A percentile compares a stretch with the other conserved stretches of the same genome.
These are phyloP conservation scores for Hydra vulgaris DNA, from an alignment of 30 jellyfish, hydroid and myxozoan genomes.

Conservation along the genomic window DNA sequence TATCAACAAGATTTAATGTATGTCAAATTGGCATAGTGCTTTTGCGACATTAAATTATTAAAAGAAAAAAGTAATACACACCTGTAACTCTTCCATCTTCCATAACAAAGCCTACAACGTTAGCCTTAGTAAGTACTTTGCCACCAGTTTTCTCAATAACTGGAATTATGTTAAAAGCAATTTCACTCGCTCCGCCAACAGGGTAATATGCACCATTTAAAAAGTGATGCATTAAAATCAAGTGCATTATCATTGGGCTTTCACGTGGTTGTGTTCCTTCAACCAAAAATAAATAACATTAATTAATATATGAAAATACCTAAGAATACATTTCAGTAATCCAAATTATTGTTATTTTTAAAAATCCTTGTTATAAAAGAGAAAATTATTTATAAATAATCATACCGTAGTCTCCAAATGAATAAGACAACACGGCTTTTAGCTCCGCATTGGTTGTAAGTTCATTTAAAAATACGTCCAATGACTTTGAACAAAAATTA, in stretches of 20 bases:
- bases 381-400: no score
- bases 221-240: slow-evolving; percentile 55
- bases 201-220: slow-evolving; percentile 84
- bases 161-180: slow-evolving; percentile 75
- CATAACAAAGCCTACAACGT: slow-evolving; percentile 49
- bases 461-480: slow-evolving; percentile 50
- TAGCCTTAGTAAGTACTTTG: slow-evolving; percentile 80
- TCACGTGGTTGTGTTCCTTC: slow-evolving; percentile 79
- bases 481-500: slow-evolving; percentile 38
- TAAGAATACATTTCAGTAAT: no score
- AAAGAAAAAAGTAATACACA: no score
- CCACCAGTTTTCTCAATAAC: slow-evolving; percentile 84
- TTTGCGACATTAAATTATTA: no score
- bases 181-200: slow-evolving; percentile 97
- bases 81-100: slow-evolving; percentile 83
- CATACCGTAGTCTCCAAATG: slow-evolving; percentile 97
- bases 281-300: not conserved
- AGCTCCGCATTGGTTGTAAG: slow-evolving; percentile 42
- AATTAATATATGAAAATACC: no score
- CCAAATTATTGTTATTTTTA: no score
- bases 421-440: slow-evolving; percentile 76
- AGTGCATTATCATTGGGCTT: slow-evolving; percentile 72
- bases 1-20: no score
- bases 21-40: no score
- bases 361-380: no score